Conservation (phyloP, 2,888 invertebrate genomes). For the Melinaea menophilus region DNA sequence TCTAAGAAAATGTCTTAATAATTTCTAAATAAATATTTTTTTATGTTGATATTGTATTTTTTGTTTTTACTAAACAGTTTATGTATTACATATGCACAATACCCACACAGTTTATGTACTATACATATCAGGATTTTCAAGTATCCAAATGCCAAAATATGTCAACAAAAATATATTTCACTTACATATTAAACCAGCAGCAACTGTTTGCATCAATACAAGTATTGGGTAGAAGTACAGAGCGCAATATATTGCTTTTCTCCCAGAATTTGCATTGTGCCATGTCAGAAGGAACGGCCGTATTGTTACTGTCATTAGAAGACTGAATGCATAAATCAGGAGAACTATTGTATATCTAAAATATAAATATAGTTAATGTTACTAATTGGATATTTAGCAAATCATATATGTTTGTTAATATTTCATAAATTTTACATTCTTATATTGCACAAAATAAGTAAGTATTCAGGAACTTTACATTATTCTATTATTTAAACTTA, state of each 20-base stretch:
- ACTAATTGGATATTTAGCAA: neutral
- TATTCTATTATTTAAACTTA: conserved; percentile 70
- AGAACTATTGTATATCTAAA: conserved; percentile 94
- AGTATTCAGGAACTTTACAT: neutral
- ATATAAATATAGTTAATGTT: conserved; percentile 21
- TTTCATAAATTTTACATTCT: too few species aligned
- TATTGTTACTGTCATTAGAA: conserved; percentile 87
- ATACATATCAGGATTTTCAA: too few species aligned
- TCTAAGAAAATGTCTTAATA: too few species aligned
- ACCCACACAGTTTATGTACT: too few species aligned
- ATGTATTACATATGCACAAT: too few species aligned
- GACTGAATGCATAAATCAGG: conserved; percentile 90
- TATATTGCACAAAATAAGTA: too few species aligned
- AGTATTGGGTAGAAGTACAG: conserved; percentile 95
- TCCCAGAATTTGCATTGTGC: conserved; percentile 82
- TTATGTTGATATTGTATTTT: too few species aligned
- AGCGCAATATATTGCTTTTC: conserved; percentile 93
- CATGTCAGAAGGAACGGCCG: conserved; percentile 85
- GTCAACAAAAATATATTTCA: neutral
- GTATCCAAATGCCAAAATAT: too few species aligned
- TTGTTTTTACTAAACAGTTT: too few species aligned
- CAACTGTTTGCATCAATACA: conserved; percentile 90
- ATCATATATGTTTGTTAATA: too few species aligned
- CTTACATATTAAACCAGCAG: conserved; percentile 95
- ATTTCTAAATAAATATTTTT: too few species aligned